These are phyloP conservation scores for Colostygia pectinataria DNA, from an alignment of 2,888 invertebrate species.

Conservation along the genomic window DNA sequence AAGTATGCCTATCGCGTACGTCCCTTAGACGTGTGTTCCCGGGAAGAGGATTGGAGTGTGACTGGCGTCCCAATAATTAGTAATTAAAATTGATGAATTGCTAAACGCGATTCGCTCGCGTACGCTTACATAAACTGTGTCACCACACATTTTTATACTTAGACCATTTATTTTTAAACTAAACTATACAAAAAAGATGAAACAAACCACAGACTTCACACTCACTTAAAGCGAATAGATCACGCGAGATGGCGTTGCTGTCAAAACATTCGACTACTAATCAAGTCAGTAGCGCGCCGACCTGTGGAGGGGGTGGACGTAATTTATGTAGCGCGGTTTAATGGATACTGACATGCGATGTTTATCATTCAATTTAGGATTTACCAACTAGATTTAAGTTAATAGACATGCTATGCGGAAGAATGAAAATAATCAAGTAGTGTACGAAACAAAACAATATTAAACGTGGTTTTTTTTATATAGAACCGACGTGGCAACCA, in stretches of 20 bases:
- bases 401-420: too few relatives aligned
- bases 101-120: too few relatives aligned
- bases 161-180: neutral
- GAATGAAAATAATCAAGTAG: neutral
- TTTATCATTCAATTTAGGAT: conserved; percentile 54
- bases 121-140: too few relatives aligned
- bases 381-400: conserved; percentile 7
- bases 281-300: conserved; percentile 51
- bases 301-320: conserved; percentile 41
- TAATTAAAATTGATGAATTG: too few relatives aligned
- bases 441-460: too few relatives aligned
- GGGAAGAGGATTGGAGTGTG: too few relatives aligned
- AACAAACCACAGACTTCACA: conserved; percentile 2
- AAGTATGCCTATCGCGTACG: too few relatives aligned
- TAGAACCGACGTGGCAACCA: too few relatives aligned
- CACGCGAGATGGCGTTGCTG: conserved; percentile 60
- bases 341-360: conserved; percentile 44
- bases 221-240: conserved; percentile 52
- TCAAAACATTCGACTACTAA: conserved; percentile 62
- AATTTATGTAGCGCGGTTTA: conserved; percentile 41
- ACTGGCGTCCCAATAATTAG: too few relatives aligned
- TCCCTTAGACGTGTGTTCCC: too few relatives aligned
- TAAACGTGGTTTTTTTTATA: too few relatives aligned
- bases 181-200: neutral
- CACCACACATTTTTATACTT: too few relatives aligned